phyloP scores from a whole-genome alignment of 2,113 vertebrate species.

The Mus spicilegus region DNA sequence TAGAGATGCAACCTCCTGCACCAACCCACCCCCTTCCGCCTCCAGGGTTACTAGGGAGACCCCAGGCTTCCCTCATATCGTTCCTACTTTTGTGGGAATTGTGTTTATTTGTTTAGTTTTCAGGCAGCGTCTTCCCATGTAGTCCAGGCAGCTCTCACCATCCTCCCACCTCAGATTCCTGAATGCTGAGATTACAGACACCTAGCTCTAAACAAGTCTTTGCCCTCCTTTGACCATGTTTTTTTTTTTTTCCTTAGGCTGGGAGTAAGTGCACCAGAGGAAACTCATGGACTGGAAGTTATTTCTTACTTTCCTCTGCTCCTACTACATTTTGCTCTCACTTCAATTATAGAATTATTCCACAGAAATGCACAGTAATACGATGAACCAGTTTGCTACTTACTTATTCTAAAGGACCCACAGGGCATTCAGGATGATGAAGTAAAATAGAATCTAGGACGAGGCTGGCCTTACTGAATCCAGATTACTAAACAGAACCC shows the following conservation, averaged over 20 bases:
- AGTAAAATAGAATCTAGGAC: background rate
- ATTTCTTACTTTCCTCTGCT: background rate
- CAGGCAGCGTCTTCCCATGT: background rate
- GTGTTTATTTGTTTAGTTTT: background rate
- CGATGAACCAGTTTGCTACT: background rate
- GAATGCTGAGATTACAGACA: background rate
- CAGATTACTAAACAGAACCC: background rate
- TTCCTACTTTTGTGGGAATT: too few species aligned
- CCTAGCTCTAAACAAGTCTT: background rate
- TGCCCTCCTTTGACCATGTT: background rate
- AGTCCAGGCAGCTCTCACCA: background rate
- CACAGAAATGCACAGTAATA: background rate
- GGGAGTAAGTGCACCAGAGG: background rate
- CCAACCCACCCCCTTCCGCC: background rate
- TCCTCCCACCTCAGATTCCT: too few species aligned
- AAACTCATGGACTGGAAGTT: background rate
- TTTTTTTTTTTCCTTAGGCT: background rate
- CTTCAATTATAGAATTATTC: background rate
- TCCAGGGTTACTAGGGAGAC: background rate
- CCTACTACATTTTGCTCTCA: background rate
- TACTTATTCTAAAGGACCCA: background rate
- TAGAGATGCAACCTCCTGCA: background rate
- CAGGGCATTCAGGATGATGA: background rate
- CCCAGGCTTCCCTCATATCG: background rate
- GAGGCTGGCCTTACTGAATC: background rate